Conservation (phyloP, 2,888 invertebrate genomes). For the Melanophora roralis region DNA sequence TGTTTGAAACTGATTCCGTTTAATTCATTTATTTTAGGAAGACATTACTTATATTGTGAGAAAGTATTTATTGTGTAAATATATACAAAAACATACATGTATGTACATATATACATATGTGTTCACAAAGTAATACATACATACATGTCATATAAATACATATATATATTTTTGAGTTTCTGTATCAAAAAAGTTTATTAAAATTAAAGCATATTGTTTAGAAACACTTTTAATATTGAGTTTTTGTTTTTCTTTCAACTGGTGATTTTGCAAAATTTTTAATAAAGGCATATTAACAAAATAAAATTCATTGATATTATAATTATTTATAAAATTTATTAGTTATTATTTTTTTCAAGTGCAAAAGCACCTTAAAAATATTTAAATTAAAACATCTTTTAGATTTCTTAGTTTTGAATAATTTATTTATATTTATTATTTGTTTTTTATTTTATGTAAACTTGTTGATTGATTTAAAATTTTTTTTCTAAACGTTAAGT, state of each 20-base stretch:
- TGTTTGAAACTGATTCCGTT: conserved; percentile 47
- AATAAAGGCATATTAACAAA: conserved; percentile 40
- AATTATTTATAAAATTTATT: conserved; percentile 23
- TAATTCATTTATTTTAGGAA: conserved; percentile 58
- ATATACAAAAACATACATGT: no score
- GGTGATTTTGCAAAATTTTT: conserved; percentile 53
- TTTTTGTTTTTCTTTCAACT: conserved; percentile 24
- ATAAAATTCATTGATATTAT: conserved; percentile 20
- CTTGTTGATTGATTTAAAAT: conserved; percentile 7
- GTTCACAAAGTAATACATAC: no score
- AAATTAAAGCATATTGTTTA: conserved; percentile 55
- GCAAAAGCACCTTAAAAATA: conserved; percentile 53
- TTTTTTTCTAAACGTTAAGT: conserved; percentile 1
- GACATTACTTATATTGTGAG: conserved; percentile 64
- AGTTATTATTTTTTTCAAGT: conserved; percentile 28
- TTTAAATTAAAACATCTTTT: conserved; percentile 1
- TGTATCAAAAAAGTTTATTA: conserved; percentile 47
- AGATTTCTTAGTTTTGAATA: neutral
- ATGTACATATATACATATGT: no score
- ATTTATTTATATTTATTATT: neutral
- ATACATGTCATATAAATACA: conserved; percentile 5
- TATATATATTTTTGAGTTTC: conserved; percentile 14
- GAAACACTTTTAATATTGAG: conserved; percentile 34
- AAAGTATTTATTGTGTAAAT: conserved; percentile 51
- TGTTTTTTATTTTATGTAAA: neutral